phyloP scores from a whole-genome alignment of 1,140 invertebrate species.

The Drosophila virilis region DNA sequence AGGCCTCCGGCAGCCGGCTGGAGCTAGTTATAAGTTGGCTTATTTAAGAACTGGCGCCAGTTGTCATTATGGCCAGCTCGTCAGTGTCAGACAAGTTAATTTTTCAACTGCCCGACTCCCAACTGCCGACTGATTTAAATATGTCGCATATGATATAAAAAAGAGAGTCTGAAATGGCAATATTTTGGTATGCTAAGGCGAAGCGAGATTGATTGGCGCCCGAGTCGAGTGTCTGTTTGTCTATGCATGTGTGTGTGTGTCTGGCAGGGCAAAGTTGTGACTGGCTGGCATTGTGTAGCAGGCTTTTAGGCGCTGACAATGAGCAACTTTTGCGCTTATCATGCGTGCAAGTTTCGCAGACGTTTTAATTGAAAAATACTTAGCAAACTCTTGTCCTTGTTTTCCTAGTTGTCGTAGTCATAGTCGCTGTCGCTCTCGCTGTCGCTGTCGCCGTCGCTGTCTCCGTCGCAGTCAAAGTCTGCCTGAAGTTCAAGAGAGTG shows the following conservation, averaged over 20 bases:
- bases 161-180: constrained; percentile 29
- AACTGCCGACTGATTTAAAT: constrained; percentile 69
- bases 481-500: constrained; percentile 60
- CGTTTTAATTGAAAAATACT: constrained; percentile 82
- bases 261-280: constrained; percentile 44
- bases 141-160: constrained; percentile 56
- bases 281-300: constrained; percentile 41
- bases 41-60: constrained; percentile 63
- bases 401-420: constrained; percentile 25
- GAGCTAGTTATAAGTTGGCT: constrained; percentile 18
- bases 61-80: constrained; percentile 45
- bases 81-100: constrained; percentile 67
- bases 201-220: constrained; percentile 72
- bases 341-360: constrained; percentile 74
- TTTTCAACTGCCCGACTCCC: constrained; percentile 63
- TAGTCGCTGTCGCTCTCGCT: constrained; percentile 19
- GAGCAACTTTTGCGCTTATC: constrained; percentile 74
- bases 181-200: constrained; percentile 58
- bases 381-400: constrained; percentile 52
- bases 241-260: neutral
- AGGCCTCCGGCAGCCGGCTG: neutral
- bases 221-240: constrained; percentile 23
- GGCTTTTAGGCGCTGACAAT: constrained; percentile 71
- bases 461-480: constrained; percentile 3
- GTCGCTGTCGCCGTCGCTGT: neutral